Percentiles rank a stretch among this genome's conserved stretches.
Conservation (phyloP, 2,797 vertebrate genomes). For the Poeciliopsis turneri region DNA sequence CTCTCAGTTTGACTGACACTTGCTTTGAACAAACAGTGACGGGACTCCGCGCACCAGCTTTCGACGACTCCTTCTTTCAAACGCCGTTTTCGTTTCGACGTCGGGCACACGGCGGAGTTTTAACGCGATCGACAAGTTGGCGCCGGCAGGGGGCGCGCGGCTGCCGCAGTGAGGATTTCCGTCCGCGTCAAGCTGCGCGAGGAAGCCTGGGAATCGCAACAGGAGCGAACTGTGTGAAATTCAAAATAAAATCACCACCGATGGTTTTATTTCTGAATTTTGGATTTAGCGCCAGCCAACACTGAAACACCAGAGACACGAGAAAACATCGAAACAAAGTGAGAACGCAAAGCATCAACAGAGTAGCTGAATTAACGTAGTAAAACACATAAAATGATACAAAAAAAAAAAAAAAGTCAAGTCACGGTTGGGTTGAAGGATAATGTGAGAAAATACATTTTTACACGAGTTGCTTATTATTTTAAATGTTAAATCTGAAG, state of each 20-base stretch:
- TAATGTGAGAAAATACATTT: neutral
- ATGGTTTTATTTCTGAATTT: neutral
- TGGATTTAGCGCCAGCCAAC: neutral
- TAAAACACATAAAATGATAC: neutral
- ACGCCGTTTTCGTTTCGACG: neutral
- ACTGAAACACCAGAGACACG: neutral
- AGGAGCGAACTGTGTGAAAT: fast-evolving
- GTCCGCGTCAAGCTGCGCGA: conserved; percentile 5
- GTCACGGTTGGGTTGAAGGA: neutral
- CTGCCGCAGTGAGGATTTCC: conserved; percentile 29
- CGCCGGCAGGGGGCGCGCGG: conserved; percentile 48
- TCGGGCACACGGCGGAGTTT: neutral
- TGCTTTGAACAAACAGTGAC: neutral
- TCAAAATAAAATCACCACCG: conserved; percentile 47
- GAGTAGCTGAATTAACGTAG: neutral
- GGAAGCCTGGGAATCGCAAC: neutral
- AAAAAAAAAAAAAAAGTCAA: neutral
- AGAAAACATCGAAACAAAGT: neutral
- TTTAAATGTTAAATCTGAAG: neutral
- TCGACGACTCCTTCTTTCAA: neutral
- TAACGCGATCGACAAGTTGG: conserved; percentile 56
- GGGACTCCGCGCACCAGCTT: neutral
- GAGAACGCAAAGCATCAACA: neutral
- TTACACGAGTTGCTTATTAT: neutral
- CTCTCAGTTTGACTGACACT: too few species aligned